Evolutionary conservation across 2,797 vertebrate species (phyloP).

Genomic region (Pseudopleuronectes americanus): DNA sequence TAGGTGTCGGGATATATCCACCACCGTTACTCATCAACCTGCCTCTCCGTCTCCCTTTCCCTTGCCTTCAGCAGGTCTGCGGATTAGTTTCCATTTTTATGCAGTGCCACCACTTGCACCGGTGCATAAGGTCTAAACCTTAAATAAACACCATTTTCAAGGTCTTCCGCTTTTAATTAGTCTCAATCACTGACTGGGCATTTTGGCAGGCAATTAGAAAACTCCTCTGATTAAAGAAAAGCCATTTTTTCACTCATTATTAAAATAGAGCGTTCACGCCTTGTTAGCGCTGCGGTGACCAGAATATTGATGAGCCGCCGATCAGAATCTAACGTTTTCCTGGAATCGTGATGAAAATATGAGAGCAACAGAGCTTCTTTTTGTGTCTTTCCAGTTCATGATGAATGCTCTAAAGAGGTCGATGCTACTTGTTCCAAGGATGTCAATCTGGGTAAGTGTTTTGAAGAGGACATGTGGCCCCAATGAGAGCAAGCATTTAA

Average conservation of each 20-base stretch:
- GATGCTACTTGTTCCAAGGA: not conserved
- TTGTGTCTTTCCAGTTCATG: not conserved
- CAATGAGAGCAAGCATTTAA: not conserved
- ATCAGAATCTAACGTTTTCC: constrained; percentile 24
- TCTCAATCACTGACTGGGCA: constrained; percentile 51
- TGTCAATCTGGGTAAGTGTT: not conserved
- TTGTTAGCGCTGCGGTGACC: constrained; percentile 40
- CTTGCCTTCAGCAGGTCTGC: not conserved
- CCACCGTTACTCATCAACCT: constrained; percentile 3
- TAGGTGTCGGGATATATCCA: constrained; percentile 2
- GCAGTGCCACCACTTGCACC: constrained; percentile 21
- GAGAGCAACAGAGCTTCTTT: not conserved
- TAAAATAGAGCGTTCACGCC: constrained; percentile 41
- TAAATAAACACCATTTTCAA: constrained; percentile 60
- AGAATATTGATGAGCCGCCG: constrained; percentile 56
- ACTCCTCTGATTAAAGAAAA: constrained; percentile 55
- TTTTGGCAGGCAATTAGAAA: constrained; percentile 65
- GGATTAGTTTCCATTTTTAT: constrained; percentile 39
- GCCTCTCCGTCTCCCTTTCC: not conserved
- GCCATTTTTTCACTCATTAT: constrained; percentile 33
- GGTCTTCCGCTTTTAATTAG: constrained; percentile 65
- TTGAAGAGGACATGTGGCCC: not conserved
- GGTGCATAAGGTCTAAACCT: constrained; percentile 44
- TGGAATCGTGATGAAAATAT: not conserved
- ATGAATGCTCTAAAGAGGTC: not conserved